These are phyloP conservation scores for Drosophila athabasca DNA, from an alignment of 1,140 invertebrate species.

Conservation along the genomic window DNA sequence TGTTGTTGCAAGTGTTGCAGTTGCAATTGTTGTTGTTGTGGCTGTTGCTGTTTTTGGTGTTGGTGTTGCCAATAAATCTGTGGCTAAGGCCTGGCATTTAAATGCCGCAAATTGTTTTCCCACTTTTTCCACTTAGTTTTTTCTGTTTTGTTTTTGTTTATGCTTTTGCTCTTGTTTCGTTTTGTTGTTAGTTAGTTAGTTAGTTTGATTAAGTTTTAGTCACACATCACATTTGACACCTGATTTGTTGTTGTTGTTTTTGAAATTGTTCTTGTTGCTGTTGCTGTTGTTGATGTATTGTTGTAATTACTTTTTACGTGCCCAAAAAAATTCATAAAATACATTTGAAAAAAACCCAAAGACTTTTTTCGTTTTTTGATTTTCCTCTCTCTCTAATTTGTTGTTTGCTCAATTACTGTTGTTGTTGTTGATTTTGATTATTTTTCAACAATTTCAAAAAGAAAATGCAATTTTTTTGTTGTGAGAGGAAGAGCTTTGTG, in stretches of 20 bases:
- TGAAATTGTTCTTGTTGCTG: neutral
- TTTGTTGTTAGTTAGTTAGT: conserved; percentile 8
- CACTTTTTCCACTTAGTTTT: conserved; percentile 4
- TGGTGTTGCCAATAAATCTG: conserved; percentile 14
- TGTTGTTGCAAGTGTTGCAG: conserved; percentile 10
- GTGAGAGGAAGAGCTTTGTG: conserved; percentile 3
- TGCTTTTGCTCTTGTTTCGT: neutral
- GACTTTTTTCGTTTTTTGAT: conserved; percentile 9
- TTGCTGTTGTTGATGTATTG: conserved; percentile 11
- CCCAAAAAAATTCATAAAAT: conserved; percentile 71
- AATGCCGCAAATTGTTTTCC: conserved; percentile 2
- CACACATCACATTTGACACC: conserved; percentile 30
- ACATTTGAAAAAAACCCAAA: conserved; percentile 46
- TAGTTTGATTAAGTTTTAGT: conserved; percentile 29
- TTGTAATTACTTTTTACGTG: conserved; percentile 58
- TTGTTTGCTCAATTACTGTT: conserved; percentile 16
- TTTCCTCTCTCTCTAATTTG: conserved; percentile 21
- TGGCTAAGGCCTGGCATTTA: conserved; percentile 19
- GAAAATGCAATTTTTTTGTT: conserved; percentile 10
- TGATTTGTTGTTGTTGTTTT: conserved; percentile 26
- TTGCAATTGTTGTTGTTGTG: conserved; percentile 9
- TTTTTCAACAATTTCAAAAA: neutral
- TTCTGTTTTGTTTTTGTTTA: neutral
- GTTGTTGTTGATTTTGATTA: conserved; percentile 1
- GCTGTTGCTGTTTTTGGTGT: conserved; percentile 8